Base-by-base conservation (phyloP, 2,888 invertebrate species). In the Pasiphila rectangulata region DNA sequence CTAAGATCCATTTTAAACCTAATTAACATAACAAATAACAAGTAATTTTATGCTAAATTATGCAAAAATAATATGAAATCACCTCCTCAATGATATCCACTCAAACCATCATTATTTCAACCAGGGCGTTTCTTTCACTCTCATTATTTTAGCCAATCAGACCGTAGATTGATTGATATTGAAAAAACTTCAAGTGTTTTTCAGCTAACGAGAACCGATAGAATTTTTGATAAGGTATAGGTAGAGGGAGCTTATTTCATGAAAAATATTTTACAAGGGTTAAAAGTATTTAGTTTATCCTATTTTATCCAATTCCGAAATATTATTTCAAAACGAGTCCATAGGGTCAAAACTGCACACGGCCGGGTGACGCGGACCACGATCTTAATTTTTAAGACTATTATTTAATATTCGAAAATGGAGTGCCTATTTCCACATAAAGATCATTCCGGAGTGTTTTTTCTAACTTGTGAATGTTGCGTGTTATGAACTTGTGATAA, bases 61-160 rank as follows among this genome's bases (percentile, higher is more conserved):
- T n/a, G n/a, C n/a, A n/a, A n/a, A n/a, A n/a, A n/a, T n/a, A n/a
- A n/a, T n/a, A n/a, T n/a, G n/a, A n/a, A n/a, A n/a, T n/a, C n/a
- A n/a, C n/a, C n/a, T n/a, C n/a, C n/a, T 3, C 13, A 27, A 27
- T 27, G 7, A 13, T 13, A 25, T 5, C 6, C 15, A 5, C 9
- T 2, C 17, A 19, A 19, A 17, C 2, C 20, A 12, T 46, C 42
- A 38, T 42, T 47, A 42, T 42, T 25, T 27, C 7, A 13, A 24
- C 27, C 27, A 27, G 25, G 9, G 42, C 25, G 38, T 16, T 25
- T 36, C 29, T 29, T 44, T 21, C 27, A 6, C 37, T 30, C 16
- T 34, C 25, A 27, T 47, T 47, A 47, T 47, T 21, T 38, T n/a
- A 32, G 32, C 37, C 47, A 42, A 47, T 47, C 47, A 47, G 42